A percentile compares a stretch with the other conserved stretches of the same genome.
phyloP scores from a whole-genome alignment of 2,797 vertebrate genomes.

The Tapera naevia region DNA sequence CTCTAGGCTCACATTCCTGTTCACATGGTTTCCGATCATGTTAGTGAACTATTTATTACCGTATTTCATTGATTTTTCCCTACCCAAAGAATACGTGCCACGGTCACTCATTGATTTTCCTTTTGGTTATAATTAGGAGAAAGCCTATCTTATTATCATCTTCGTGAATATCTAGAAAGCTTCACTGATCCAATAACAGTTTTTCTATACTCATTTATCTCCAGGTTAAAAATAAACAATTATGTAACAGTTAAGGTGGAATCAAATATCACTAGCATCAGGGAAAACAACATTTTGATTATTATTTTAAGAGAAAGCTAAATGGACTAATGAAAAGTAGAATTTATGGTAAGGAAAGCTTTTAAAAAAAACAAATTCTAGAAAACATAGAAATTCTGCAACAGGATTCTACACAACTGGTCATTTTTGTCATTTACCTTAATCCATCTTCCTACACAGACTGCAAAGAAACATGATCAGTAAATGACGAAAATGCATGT shows the following conservation, averaged over 20 bases:
- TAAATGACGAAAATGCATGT: neutral
- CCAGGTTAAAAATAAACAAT: neutral
- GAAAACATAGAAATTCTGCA: neutral
- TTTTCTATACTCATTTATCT: neutral
- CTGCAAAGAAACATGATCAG: neutral
- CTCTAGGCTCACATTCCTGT: neutral
- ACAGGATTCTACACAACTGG: neutral
- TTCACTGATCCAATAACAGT: neutral
- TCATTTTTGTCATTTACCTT: neutral
- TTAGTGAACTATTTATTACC: neutral
- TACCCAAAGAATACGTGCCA: neutral
- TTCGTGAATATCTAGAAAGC: neutral
- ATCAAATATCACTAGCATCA: neutral
- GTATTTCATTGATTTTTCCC: conserved; percentile 26
- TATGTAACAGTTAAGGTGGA: neutral
- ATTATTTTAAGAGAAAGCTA: neutral
- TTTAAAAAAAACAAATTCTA: neutral
- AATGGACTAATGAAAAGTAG: neutral
- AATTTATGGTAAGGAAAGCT: neutral
- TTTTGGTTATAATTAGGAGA: neutral
- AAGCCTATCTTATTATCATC: neutral
- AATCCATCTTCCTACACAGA: accelerated
- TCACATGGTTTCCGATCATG: neutral
- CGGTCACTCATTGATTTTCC: neutral
- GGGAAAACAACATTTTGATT: neutral